Evolutionary conservation across 2,797 vertebrate genomes (phyloP), one percentile per base, ranked within the genome.

Genomic region (Karalla daura): DNA sequence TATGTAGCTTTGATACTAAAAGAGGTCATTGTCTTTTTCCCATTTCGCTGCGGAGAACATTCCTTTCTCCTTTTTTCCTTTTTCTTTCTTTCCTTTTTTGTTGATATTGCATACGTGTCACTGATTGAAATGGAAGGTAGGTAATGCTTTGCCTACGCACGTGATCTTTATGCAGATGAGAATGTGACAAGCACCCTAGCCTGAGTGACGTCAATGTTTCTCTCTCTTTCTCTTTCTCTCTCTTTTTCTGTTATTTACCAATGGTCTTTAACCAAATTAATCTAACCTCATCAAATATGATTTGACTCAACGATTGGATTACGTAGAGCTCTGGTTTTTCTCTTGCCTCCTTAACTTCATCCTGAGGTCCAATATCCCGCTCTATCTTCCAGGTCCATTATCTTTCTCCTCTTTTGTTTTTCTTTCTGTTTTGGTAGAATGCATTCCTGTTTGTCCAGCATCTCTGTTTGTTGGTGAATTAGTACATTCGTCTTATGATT

Each of bases 121-220:
- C 94, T 97, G 97, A 95, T 95, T 96, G 95, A 96, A 93, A 94
- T 91, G 94, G 79, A 98, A 99, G 98, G 97, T 99, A 98, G 97
- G 98, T 98, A 98, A 95, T 85, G 70, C 92, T 96, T 95, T 95
- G 91, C 95, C 95, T 96, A 93, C 94, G 95, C 96, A 96, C 95
- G 95, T 96, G 96, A 95, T 96, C 95, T 96, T 95, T 91, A 94
- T 96, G 95, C 96, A 96, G 96, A 97, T 94, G 95, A 97, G 96
- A 96, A 96, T 98, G 95, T 96, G 90, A 93, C 92, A 96, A 97
- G 95, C 96, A 97, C 96, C 95, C 94, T 95, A 97, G 96, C 96
- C 97, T 98, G 91, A 91, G 91, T 92, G 95, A 96, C 95, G 93
- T 96, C 94, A 95, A 95, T 97, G 95, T 97, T 94, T 94, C 91